Conservation (phyloP, 2,888 invertebrate genomes). For the Hoplodrina blanda region DNA sequence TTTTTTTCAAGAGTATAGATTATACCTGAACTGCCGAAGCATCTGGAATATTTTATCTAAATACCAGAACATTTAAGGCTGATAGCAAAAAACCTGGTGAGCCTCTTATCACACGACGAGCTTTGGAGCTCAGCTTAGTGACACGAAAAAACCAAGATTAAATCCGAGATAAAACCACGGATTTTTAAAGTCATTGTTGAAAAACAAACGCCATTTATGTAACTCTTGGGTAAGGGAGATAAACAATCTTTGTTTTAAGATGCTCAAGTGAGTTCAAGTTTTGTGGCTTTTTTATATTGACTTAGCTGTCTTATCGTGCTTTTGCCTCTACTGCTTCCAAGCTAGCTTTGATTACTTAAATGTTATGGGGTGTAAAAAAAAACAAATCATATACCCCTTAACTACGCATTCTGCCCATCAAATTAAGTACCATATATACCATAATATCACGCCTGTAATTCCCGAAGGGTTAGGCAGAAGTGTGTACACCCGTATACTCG, state of each 20-base stretch:
- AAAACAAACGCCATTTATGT: conserved; percentile 66
- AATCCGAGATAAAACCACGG: conserved; percentile 67
- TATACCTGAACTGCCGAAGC: conserved; percentile 27
- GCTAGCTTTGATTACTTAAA: not conserved
- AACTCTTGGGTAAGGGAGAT: conserved; percentile 59
- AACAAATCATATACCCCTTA: too few relatives aligned
- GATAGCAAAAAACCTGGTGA: conserved; percentile 72
- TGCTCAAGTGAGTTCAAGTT: conserved; percentile 45
- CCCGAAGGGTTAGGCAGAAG: too few relatives aligned
- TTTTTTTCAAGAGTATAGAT: too few relatives aligned
- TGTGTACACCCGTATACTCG: too few relatives aligned
- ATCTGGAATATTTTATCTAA: conserved; percentile 56
- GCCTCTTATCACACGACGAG: conserved; percentile 71
- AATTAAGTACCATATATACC: too few relatives aligned
- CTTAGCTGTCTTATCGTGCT: conserved; percentile 40
- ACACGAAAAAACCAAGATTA: conserved; percentile 75
- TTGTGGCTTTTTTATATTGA: conserved; percentile 35
- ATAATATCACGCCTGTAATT: too few relatives aligned
- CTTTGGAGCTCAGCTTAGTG: conserved; percentile 73
- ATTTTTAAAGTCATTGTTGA: conserved; percentile 67
- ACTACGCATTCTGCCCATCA: too few relatives aligned
- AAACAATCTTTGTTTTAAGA: conserved; percentile 64
- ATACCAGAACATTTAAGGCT: conserved; percentile 67
- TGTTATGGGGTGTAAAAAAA: not conserved
- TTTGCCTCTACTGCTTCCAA: conserved; percentile 12